Base-by-base conservation (phyloP, 2,113 vertebrate genomes). In the Genyomyrus donnyi region DNA sequence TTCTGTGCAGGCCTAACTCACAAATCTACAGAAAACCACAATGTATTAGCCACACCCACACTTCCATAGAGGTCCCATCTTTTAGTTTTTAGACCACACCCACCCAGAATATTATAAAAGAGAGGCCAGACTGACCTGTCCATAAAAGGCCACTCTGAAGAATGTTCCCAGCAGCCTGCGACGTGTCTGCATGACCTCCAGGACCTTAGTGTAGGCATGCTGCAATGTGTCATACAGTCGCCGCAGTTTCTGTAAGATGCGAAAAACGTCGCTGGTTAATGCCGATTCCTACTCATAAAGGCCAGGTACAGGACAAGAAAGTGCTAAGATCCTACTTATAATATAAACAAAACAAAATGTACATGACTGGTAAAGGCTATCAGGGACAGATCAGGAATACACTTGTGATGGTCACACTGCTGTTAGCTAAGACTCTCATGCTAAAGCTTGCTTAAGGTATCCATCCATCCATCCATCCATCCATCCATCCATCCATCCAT, bases 81-180 rank as follows among this genome's bases (percentile, higher is more conserved):
- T 70, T 70, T 31, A 70, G n/a, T 31, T 31, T 31, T 31, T 70
- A 70, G 10, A 27, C 9, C 27, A 70, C 10, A 70, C 27, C n/a
- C n/a, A 70, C n/a, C 62, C 62, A 31, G 10, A 70, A 31, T 31
- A 45, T 45, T 46, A 24, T 17, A 45, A 46, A 48, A 27, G 13
- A 27, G 19, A 19, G 27, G 45, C 15, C 21, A 48, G 21, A 85
- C 83, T 42, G 15, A 85, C 98, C 96, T 98, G 98, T 91, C 98
- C 98, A 92, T 97, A 99, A 95, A 99, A 98, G 83, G 97, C 98
- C 90, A 99, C 98, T 91, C 98, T 96, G 95, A 99, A 99, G 94
- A 96, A 99, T 0, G 98, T 99, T 74, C 98, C 98, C 13, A 99
- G 95, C 90, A 99, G 96, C 89, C 98, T 95, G 90, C 97, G 97